phyloP scores from a whole-genome alignment of 2,888 invertebrate genomes.

The Antheraea yamamai region DNA sequence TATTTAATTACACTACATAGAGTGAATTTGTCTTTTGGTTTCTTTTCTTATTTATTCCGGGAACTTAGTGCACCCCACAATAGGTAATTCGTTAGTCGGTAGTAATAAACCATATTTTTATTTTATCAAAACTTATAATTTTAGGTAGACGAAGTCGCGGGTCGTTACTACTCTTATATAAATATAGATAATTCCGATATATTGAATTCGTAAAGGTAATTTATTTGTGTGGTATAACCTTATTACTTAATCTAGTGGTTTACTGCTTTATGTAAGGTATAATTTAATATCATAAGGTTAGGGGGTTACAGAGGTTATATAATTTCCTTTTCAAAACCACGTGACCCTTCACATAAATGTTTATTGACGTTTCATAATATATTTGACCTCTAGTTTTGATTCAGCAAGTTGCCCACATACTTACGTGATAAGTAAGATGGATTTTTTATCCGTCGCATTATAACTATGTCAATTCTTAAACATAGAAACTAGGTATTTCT shows the following conservation, averaged over 20 bases:
- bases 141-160: neutral
- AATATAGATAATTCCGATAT: neutral
- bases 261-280: neutral
- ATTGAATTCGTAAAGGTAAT: neutral
- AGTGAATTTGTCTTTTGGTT: too few relatives aligned
- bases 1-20: too few relatives aligned
- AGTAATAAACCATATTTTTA: too few relatives aligned
- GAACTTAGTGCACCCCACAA: too few relatives aligned
- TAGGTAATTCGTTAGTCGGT: too few relatives aligned
- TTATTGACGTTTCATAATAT: slow-evolving; percentile 20
- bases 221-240: neutral
- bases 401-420: neutral
- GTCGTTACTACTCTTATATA: neutral
- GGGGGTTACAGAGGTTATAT: slow-evolving; percentile 14
- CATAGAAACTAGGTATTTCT: neutral
- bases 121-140: too few relatives aligned
- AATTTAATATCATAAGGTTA: slow-evolving; percentile 15
- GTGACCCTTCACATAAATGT: slow-evolving; percentile 2
- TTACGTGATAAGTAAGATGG: neutral
- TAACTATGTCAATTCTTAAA: too few relatives aligned
- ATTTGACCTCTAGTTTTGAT: slow-evolving; percentile 7
- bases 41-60: too few relatives aligned
- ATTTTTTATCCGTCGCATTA: neutral
- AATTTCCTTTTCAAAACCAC: slow-evolving; percentile 18
- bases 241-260: neutral